A percentile compares a stretch with the other conserved stretches of the same genome.
phyloP scores from a whole-genome alignment of 2,113 vertebrate genomes.

The Lampris megalopsis region DNA sequence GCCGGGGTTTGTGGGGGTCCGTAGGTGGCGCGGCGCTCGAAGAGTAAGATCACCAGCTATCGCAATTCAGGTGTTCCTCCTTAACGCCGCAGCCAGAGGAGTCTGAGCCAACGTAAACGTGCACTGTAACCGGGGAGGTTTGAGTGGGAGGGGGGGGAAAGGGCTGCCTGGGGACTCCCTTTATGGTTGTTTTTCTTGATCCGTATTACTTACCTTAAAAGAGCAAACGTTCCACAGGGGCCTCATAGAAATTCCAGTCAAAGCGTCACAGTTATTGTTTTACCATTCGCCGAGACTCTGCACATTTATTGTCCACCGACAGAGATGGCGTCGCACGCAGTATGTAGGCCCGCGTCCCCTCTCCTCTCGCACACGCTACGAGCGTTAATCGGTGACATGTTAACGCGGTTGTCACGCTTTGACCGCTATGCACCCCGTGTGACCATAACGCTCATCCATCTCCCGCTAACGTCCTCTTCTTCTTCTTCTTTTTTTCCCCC shows the following conservation, averaged over 20 bases:
- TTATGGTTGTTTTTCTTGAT: conserved; percentile 53
- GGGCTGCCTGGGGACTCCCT: conserved; percentile 31
- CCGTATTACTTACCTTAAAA: conserved; percentile 57
- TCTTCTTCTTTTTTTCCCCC: background rate
- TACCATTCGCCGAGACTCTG: conserved; percentile 34
- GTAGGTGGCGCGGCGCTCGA: conserved; percentile 37
- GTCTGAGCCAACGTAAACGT: conserved; percentile 57
- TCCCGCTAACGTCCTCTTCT: background rate
- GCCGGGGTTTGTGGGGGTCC: conserved; percentile 11
- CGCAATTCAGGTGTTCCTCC: conserved; percentile 62
- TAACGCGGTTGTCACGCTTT: background rate
- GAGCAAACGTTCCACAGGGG: conserved; percentile 29
- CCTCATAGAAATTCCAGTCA: conserved; percentile 23
- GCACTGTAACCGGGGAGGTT: conserved; percentile 32
- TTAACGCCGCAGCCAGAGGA: conserved; percentile 36
- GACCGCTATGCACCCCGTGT: background rate
- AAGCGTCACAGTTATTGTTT: conserved; percentile 53
- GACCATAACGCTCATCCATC: background rate
- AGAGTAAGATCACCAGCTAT: conserved; percentile 53
- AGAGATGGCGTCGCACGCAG: conserved; percentile 7
- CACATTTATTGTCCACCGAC: conserved; percentile 30
- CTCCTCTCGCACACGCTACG: background rate
- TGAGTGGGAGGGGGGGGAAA: conserved; percentile 34
- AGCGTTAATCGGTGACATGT: background rate
- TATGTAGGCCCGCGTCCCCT: conserved; percentile 13